Evolutionary conservation across 2,113 vertebrate genomes (phyloP).

Genomic region (Neofelis nebulosa): DNA sequence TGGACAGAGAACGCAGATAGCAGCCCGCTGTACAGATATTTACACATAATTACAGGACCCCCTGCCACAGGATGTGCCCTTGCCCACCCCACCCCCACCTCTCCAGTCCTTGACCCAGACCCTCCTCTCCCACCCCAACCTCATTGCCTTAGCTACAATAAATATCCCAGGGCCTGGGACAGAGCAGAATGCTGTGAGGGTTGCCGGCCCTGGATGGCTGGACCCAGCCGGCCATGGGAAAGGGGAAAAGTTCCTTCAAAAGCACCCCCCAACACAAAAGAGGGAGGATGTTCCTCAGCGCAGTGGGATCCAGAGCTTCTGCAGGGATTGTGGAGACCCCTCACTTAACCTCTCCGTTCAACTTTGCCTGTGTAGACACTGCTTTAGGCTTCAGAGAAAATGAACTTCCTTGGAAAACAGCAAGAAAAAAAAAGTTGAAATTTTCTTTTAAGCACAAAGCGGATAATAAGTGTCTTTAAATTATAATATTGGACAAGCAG

Average conservation of each 20-base stretch:
- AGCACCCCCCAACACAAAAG: constrained; percentile 56
- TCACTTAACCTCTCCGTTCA: constrained; percentile 39
- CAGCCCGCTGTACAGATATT: constrained; percentile 72
- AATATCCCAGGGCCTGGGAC: constrained; percentile 65
- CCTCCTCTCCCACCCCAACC: constrained; percentile 67
- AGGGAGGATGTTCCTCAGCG: constrained; percentile 35
- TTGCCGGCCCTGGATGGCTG: constrained; percentile 36
- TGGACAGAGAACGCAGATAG: constrained; percentile 70
- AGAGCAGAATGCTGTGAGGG: neutral
- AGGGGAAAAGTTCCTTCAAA: constrained; percentile 44
- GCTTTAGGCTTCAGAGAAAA: constrained; percentile 45
- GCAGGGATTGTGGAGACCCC: neutral
- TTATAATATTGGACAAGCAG: constrained; percentile 63
- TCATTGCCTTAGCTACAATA: constrained; percentile 73
- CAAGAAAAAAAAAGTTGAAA: neutral
- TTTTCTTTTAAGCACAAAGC: constrained; percentile 72
- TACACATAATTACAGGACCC: constrained; percentile 74
- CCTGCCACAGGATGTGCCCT: constrained; percentile 60
- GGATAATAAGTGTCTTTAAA: constrained; percentile 70
- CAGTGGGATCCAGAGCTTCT: neutral
- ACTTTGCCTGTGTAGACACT: constrained; percentile 29
- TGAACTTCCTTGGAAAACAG: constrained; percentile 38
- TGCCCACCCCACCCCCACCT: constrained; percentile 50
- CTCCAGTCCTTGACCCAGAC: constrained; percentile 62
- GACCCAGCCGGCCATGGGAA: constrained; percentile 15